Conservation (phyloP, 2,888 invertebrate species). For the Auanema sp. region DNA sequence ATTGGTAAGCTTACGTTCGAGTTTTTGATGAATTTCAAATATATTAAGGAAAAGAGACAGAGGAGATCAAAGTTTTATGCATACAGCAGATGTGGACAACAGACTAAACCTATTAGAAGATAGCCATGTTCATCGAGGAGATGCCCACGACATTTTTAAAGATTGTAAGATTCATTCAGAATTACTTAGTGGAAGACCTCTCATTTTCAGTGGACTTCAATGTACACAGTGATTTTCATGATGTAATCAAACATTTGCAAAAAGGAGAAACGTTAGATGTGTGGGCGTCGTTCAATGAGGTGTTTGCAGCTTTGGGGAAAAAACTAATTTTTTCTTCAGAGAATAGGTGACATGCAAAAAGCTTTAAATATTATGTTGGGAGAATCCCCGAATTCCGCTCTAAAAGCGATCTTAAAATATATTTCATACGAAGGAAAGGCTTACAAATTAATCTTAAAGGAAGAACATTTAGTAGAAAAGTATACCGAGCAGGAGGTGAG, state of each 20-base stretch:
- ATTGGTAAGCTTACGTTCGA: too few relatives aligned
- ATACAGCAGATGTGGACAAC: too few relatives aligned
- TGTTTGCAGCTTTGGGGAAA: too few relatives aligned
- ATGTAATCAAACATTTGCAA: too few relatives aligned
- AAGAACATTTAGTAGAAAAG: slow-evolving; percentile 11
- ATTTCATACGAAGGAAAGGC: slow-evolving; percentile 14
- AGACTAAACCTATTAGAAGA: not conserved
- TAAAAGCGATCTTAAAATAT: slow-evolving; percentile 11
- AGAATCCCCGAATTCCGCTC: not conserved
- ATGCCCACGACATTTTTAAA: slow-evolving; percentile 12
- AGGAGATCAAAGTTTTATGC: too few relatives aligned
- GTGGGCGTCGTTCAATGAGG: too few relatives aligned
- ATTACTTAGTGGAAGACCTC: too few relatives aligned
- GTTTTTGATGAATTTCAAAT: too few relatives aligned
- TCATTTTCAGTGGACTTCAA: not conserved
- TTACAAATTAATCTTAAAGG: slow-evolving; percentile 14
- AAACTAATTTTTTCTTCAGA: not conserved
- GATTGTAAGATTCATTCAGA: slow-evolving; percentile 4
- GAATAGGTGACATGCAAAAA: slow-evolving; percentile 3
- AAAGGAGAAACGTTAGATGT: too few relatives aligned
- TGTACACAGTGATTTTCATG: not conserved
- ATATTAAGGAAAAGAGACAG: too few relatives aligned
- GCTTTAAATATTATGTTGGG: slow-evolving; percentile 10
- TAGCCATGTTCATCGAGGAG: slow-evolving; percentile 10
- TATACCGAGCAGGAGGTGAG: slow-evolving; percentile 10